These are phyloP conservation scores for Triplophysa tibetana DNA, from an alignment of 2,113 vertebrate species.

Conservation along the genomic window DNA sequence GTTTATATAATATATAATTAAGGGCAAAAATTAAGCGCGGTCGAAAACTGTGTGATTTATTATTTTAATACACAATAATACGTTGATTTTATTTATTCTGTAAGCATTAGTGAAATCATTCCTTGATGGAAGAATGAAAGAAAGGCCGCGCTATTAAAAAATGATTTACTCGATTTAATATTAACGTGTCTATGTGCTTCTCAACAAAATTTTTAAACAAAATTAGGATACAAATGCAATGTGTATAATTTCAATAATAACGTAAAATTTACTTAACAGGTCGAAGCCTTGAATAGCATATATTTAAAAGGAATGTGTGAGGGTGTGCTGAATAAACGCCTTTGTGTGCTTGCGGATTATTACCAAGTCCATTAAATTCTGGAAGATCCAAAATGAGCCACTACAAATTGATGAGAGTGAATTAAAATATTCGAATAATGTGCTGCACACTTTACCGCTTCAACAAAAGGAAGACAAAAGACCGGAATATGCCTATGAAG, in stretches of 20 bases:
- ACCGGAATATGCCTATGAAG: not conserved
- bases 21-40: constrained; percentile 1
- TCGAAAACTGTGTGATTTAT: not conserved
- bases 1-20: not conserved
- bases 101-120: not conserved
- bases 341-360: constrained; percentile 17
- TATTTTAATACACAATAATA: not conserved
- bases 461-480: not conserved
- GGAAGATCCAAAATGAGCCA: constrained; percentile 18
- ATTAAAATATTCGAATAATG: constrained; percentile 24
- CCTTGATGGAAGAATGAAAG: not conserved
- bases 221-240: not conserved
- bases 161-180: not conserved
- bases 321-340: constrained; percentile 8
- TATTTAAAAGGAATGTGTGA: constrained; percentile 2
- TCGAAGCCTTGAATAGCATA: not conserved
- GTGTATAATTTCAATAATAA: not conserved
- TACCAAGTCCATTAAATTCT: constrained; percentile 20
- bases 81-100: not conserved
- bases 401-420: constrained; percentile 19
- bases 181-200: not conserved
- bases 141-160: not conserved
- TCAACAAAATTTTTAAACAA: not conserved
- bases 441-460: constrained; percentile 14
- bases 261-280: not conserved